Conservation (phyloP, 2,888 invertebrate species). For the Lasiommata megera region DNA sequence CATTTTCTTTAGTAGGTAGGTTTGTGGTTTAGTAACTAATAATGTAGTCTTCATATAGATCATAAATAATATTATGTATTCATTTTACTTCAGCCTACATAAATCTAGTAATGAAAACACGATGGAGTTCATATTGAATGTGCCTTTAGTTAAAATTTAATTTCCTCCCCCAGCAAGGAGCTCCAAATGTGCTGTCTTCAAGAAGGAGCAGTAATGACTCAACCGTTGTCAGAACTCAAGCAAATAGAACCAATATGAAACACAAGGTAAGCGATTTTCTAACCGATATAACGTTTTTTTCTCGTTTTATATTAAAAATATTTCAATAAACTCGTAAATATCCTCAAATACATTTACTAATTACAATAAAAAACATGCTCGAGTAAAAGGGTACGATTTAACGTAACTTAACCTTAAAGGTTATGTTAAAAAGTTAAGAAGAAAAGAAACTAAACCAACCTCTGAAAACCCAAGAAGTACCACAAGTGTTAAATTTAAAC, state of each 20-base stretch:
- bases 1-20: background rate
- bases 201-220: constrained; percentile 93
- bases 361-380: too few species aligned
- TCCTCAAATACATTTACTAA: too few species aligned
- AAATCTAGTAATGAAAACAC: background rate
- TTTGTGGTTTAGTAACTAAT: background rate
- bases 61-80: too few species aligned
- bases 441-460: too few species aligned
- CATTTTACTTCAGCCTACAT: background rate
- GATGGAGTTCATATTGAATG: background rate
- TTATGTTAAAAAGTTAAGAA: too few species aligned
- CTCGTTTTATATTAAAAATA: too few species aligned
- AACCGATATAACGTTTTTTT: too few species aligned
- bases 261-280: constrained; percentile 67
- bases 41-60: background rate
- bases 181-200: constrained; percentile 86
- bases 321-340: too few species aligned
- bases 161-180: constrained; percentile 78
- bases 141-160: background rate
- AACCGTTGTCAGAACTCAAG: constrained; percentile 79
- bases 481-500: too few species aligned
- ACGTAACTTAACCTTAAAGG: too few species aligned
- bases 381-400: too few species aligned
- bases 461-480: too few species aligned
- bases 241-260: constrained; percentile 73